A percentile compares a stretch with the other conserved stretches of the same genome.
Evolutionary conservation across 2,797 vertebrate genomes (phyloP).

Genomic region (Avahi laniger): DNA sequence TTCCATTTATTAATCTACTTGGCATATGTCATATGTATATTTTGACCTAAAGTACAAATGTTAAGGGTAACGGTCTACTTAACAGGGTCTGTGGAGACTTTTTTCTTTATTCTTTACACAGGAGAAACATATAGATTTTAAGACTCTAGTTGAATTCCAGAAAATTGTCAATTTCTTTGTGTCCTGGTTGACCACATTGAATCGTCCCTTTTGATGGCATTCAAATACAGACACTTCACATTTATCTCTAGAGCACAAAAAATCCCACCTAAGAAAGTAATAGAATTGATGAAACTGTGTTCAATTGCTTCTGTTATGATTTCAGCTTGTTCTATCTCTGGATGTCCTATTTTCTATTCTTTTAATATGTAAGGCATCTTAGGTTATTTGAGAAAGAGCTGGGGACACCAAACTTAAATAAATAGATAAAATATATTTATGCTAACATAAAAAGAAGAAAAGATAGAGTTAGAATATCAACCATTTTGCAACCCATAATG

Average conservation of each 20-base stretch:
- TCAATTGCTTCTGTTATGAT: conserved; percentile 31
- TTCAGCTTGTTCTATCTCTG: neutral
- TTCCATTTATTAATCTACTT: neutral
- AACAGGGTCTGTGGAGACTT: neutral
- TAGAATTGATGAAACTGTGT: conserved; percentile 14
- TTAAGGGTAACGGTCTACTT: neutral
- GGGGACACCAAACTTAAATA: neutral
- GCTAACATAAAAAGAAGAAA: neutral
- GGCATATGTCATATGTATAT: neutral
- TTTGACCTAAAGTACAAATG: neutral
- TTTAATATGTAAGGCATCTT: neutral
- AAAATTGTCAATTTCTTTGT: conserved; percentile 1
- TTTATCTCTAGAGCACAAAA: conserved; percentile 33
- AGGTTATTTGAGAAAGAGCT: conserved; percentile 35
- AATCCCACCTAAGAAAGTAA: conserved; percentile 1
- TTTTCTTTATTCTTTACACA: neutral
- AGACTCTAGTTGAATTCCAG: neutral
- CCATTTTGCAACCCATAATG: neutral
- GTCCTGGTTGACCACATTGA: neutral
- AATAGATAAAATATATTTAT: neutral
- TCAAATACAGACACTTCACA: conserved; percentile 21
- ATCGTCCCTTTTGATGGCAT: neutral
- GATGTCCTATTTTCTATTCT: conserved; percentile 4
- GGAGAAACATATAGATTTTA: neutral
- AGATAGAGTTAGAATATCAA: neutral